These are phyloP conservation scores for Pogonocichla stellata DNA, from an alignment of 2,113 vertebrate genomes.

Conservation along the genomic window DNA sequence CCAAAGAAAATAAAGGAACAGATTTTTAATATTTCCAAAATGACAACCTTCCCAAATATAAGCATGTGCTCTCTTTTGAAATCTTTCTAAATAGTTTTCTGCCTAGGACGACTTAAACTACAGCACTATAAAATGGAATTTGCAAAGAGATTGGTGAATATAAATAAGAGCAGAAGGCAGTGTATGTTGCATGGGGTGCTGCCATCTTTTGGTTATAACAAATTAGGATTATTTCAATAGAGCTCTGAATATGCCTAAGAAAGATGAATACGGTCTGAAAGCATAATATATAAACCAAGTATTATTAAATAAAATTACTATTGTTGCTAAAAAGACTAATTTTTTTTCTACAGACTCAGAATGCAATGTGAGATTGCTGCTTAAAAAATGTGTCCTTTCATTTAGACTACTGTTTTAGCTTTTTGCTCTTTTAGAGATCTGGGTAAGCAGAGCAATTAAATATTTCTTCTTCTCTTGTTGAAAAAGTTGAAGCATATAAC, in stretches of 20 bases:
- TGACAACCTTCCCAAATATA: not conserved
- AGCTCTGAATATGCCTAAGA: not conserved
- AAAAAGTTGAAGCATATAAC: not conserved
- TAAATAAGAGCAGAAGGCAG: not conserved
- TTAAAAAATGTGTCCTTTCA: not conserved
- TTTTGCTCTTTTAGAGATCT: not conserved
- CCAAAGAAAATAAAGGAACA: not conserved
- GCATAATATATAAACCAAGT: not conserved
- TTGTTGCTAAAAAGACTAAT: not conserved
- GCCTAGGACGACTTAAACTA: not conserved
- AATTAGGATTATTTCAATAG: constrained; percentile 23
- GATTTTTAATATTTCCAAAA: not conserved
- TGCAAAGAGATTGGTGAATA: not conserved
- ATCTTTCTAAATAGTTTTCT: not conserved
- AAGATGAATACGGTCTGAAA: not conserved
- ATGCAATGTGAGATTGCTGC: not conserved
- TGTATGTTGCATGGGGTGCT: constrained; percentile 29
- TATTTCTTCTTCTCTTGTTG: constrained; percentile 2
- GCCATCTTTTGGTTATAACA: constrained; percentile 58
- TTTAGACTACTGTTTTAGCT: not conserved
- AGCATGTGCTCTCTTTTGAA: not conserved
- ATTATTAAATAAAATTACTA: not conserved
- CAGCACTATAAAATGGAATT: not conserved
- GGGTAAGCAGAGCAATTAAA: constrained; percentile 5
- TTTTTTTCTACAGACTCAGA: not conserved